Base-by-base conservation (phyloP, 2,797 vertebrate genomes). In the Onychomys leucogaster region DNA sequence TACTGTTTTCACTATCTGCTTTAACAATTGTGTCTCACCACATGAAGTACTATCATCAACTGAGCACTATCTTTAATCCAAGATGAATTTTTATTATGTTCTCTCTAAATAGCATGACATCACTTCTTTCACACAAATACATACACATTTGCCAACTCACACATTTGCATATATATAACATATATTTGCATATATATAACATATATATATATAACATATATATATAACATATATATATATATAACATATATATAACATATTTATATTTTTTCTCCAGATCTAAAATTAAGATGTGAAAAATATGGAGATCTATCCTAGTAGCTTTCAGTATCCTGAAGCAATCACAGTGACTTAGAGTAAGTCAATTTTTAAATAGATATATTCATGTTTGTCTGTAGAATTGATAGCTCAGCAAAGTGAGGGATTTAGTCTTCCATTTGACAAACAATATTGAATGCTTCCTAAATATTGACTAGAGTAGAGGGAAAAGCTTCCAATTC, bases 281-380 rank as follows among this genome's bases (percentile, higher is more conserved):
- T 97, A 97, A 94, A 97, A 96, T 97, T 96, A 94, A 92, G 85
- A 92, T 9, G 73, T 63, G 29, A 95, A 84, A 97, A 49, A 83
- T 95, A 77, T 78, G 4, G 73, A 77, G 25, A 92, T 23, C 52
- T 85, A 85, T 96, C 90, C 95, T 95, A 96, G 95, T 89, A 95
- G 69, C 82, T 95, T 92, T 95, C n/a, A 90, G 97, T 98, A 94
- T 96, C 97, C 95, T 92, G 94, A 97, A 94, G 94, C 96, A 97
- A 97, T 96, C 63, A 92, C 63, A 94, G 25, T 91, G 49, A 63
- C 63, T 95, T 89, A 57, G 34, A 95, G 78, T 88, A 96, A 97
- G 71, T 96, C 85, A 87, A 37, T 80, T 96, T 93, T 69, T 4
- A 91, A 96, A 96, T 94, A 59, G 37, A 95, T 96, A 96, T 97